Evolutionary conservation across 2,888 invertebrate genomes (phyloP).

Genomic region (Allygus modestus): DNA sequence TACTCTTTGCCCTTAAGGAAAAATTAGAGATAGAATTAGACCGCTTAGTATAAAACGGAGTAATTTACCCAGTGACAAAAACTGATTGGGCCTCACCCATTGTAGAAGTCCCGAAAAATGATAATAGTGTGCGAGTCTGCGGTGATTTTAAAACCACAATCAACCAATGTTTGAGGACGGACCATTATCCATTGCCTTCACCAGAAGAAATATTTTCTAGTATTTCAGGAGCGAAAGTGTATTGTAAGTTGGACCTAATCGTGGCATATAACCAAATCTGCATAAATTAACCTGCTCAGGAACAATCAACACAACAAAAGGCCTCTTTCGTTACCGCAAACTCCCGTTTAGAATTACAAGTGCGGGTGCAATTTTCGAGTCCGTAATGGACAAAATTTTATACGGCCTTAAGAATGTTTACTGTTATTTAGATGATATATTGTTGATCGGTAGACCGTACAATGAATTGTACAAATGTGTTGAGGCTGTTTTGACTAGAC

Average conservation of each 20-base stretch:
- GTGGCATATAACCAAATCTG: background rate
- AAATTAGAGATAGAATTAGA: background rate
- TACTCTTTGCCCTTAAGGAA: background rate
- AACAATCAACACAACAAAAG: background rate
- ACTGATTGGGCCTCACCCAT: slow-evolving; percentile 4
- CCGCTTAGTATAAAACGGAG: background rate
- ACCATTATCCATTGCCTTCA: slow-evolving; percentile 9
- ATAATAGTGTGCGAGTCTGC: background rate
- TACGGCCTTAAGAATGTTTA: background rate
- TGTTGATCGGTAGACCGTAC: background rate
- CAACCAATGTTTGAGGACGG: background rate
- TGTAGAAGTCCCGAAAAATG: background rate
- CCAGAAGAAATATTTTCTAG: slow-evolving; percentile 12
- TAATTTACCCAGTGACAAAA: background rate
- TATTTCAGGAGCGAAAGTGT: background rate
- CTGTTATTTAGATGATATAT: background rate
- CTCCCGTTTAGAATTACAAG: background rate
- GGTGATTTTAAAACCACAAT: slow-evolving; percentile 5
- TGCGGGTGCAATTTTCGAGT: background rate
- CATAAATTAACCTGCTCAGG: background rate
- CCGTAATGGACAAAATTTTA: background rate
- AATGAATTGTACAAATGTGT: background rate
- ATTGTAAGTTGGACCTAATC: background rate
- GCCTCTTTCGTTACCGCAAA: background rate
- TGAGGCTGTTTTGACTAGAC: background rate